Percentiles rank a stretch among this genome's conserved stretches.
Evolutionary conservation across 2,888 invertebrate genomes (phyloP).

Genomic region (Gryllus longicercus): DNA sequence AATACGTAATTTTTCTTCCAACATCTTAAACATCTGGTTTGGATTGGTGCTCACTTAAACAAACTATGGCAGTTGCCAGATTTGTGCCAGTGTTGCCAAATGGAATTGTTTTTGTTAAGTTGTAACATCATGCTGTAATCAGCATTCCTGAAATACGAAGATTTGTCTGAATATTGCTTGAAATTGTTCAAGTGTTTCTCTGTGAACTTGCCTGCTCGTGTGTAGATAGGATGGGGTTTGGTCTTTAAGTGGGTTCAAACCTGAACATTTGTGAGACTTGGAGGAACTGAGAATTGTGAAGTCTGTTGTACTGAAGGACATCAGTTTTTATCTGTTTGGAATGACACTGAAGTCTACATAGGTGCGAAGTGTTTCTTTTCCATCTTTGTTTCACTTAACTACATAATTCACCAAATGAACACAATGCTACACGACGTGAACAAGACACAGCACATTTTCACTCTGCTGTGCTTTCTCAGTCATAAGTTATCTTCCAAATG

Average conservation of each 20-base stretch:
- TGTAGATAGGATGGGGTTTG: neutral
- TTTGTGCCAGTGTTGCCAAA: neutral
- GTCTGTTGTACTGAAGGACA: neutral
- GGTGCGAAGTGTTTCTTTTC: neutral
- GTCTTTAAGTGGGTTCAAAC: no score
- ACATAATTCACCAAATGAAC: neutral
- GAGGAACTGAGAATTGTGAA: neutral
- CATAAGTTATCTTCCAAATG: neutral
- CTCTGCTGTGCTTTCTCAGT: conserved; percentile 1
- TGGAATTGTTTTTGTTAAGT: neutral
- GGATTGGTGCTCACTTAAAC: conserved; percentile 28
- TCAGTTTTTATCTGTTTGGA: neutral
- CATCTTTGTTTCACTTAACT: neutral
- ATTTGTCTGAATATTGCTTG: neutral
- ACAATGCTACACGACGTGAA: neutral
- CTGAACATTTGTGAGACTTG: no score
- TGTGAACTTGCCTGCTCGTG: conserved; percentile 25
- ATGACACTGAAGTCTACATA: neutral
- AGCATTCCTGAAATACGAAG: neutral
- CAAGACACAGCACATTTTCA: neutral
- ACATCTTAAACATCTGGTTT: conserved; percentile 27
- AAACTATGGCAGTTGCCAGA: neutral
- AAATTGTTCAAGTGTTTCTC: conserved; percentile 24
- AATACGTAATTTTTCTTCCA: conserved; percentile 35
- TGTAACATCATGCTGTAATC: neutral